Base-by-base conservation (phyloP, 2,888 invertebrate species). In the Prionchulus punctatus region DNA sequence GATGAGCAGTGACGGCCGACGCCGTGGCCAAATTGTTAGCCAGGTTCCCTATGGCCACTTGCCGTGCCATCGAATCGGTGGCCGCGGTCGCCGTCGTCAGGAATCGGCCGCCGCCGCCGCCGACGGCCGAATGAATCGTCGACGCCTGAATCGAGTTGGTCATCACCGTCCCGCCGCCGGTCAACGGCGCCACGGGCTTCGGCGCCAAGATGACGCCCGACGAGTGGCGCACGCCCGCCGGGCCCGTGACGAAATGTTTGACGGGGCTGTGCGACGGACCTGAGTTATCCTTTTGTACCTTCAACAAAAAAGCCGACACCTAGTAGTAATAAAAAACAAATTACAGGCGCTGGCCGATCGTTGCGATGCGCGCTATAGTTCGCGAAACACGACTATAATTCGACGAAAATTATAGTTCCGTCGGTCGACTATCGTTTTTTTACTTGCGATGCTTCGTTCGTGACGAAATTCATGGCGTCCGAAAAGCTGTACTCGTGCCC, bases 181-280 rank as follows among this genome's bases (percentile, higher is more conserved):
- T n/a, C n/a, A n/a, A n/a, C n/a, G 26, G 23, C 25, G 43, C 23
- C 43, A 26, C 2, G 26, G 53, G 25, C 7, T 25, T 23, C 30
- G 28, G 47, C 21, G 15, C 47, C 2, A 25, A 15, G 12, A 42
- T 36, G 21, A 18, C 50, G 49, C 30, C 50, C 25, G 42, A 30
- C 3, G 3, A 4, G 23, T 25, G 4, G 18, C 31, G 26, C 21
- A 50, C 43, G 12, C 18, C 2, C 2, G 27, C 23, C 43, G 53
- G 36, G 25, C 23, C 42, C 3, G 57, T 53, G 2, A 53, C 53
- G 42, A 58, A 58, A 42, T 58, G 49, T 48, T 58, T 58, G 15
- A 58, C 52, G 1, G 58, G 58, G 25, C 51, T 51, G 21, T 45
- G 26, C 18, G 53, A n/a, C 15, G 25, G n/a, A n/a, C n/a, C n/a